Conservation (phyloP, 2,888 invertebrate genomes). For the Entomobrya multifasciata region DNA sequence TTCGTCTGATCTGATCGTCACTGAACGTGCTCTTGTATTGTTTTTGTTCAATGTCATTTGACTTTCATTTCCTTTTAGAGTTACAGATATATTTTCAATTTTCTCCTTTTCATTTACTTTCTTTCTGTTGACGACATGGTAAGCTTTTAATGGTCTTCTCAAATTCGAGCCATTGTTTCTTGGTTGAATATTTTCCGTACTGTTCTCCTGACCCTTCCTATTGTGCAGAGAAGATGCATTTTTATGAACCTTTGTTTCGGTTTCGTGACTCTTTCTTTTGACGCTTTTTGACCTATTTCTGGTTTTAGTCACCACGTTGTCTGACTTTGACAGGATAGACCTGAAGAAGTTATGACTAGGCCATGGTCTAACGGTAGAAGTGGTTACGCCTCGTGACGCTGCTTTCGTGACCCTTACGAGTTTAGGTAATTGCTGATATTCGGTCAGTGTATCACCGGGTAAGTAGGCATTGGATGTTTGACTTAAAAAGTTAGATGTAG, state of each 20-base stretch:
- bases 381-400: constrained; percentile 51
- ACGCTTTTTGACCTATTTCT: constrained; percentile 53
- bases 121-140: not conserved
- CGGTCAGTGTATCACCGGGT: constrained; percentile 44
- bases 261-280: not conserved
- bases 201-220: not conserved
- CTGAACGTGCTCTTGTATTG: constrained; percentile 1
- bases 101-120: not conserved
- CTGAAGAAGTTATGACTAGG: constrained; percentile 77
- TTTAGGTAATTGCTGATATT: constrained; percentile 2
- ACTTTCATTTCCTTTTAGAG: not conserved
- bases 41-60: not conserved
- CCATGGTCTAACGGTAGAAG: constrained; percentile 78
- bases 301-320: constrained; percentile 14
- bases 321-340: constrained; percentile 67
- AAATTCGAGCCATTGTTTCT: not conserved
- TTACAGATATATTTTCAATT: not conserved
- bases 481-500: not conserved
- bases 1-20: not conserved
- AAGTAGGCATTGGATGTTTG: constrained; percentile 23
- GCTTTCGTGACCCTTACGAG: constrained; percentile 56
- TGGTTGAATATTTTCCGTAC: no score
- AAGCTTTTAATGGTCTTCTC: not conserved
- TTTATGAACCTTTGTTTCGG: constrained; percentile 18
- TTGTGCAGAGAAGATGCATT: not conserved